Conservation (phyloP, 2,888 invertebrate species). For the Ypsolopha sequella region DNA sequence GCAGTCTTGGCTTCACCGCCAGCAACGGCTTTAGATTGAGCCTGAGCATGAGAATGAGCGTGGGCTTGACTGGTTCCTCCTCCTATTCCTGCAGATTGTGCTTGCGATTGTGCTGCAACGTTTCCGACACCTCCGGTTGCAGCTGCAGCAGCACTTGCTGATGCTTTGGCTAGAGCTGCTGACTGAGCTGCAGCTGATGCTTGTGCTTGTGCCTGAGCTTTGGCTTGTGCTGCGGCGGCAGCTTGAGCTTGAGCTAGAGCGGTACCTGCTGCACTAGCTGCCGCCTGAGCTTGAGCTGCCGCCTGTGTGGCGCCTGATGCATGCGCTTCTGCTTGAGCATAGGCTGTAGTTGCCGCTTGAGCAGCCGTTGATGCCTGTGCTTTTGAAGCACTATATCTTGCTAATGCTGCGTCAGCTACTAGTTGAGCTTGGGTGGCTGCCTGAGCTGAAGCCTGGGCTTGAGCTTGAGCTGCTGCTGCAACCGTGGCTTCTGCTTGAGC, state of each 20-base stretch:
- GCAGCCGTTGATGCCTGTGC: neutral
- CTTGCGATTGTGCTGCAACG: neutral
- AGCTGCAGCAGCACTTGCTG: conserved; percentile 4
- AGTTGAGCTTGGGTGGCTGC: too few relatives aligned
- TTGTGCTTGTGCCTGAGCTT: conserved; percentile 8
- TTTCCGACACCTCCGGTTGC: conserved; percentile 1
- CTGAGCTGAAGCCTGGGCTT: neutral
- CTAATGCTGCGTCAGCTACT: too few relatives aligned
- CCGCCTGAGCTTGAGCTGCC: neutral
- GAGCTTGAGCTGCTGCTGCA: neutral
- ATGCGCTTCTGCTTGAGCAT: conserved; percentile 11
- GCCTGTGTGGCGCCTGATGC: conserved; percentile 3
- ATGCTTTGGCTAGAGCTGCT: neutral
- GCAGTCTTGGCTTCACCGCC: neutral
- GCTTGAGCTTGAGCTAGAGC: neutral
- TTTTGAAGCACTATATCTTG: too few relatives aligned
- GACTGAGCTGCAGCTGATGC: neutral
- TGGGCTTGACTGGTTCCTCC: neutral
- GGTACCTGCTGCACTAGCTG: neutral
- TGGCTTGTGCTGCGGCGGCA: neutral
- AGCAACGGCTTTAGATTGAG: conserved; percentile 6
- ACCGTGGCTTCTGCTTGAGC: conserved; percentile 8
- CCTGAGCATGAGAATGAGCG: conserved; percentile 7
- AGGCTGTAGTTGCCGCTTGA: neutral
- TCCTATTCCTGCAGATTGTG: conserved; percentile 1